Conservation (phyloP, 2,888 invertebrate genomes). For the Gymnosoma rotundatum region DNA sequence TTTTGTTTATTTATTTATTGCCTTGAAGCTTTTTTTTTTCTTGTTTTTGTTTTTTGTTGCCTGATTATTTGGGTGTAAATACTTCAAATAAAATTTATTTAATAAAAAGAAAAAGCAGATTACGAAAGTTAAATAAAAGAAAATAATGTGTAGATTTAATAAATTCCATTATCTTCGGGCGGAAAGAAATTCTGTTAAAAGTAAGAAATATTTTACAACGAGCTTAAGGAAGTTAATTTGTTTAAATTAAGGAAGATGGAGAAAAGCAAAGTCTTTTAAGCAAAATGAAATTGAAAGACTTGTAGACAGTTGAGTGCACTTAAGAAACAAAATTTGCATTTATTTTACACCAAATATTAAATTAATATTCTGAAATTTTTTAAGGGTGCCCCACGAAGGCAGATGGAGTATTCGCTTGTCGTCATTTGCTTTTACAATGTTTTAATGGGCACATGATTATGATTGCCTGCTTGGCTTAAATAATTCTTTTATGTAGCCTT, state of each 20-base stretch:
- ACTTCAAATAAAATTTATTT: conserved; percentile 42
- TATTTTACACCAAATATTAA: no score
- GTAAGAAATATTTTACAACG: not conserved
- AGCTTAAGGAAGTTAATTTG: conserved; percentile 20
- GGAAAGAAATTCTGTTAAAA: not conserved
- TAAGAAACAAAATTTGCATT: no score
- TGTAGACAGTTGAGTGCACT: no score
- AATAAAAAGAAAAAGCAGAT: conserved; percentile 1
- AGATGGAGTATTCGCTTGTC: no score
- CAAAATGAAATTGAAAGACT: not conserved
- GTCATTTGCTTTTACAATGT: no score
- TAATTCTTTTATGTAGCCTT: no score
- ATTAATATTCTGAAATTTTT: no score
- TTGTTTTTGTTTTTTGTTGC: not conserved
- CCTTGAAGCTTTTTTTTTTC: conserved; percentile 30
- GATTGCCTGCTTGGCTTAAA: no score
- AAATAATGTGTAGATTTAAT: conserved; percentile 42
- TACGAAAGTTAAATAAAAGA: not conserved
- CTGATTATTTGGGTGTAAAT: conserved; percentile 45
- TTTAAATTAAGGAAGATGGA: not conserved
- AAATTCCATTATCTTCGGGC: conserved; percentile 34
- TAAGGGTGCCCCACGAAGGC: no score
- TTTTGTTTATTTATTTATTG: conserved; percentile 26
- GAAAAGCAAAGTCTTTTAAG: not conserved
- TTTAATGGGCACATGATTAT: no score